Evolutionary conservation across 2,888 invertebrate genomes (phyloP).

Genomic region (Hemaris fuciformis): DNA sequence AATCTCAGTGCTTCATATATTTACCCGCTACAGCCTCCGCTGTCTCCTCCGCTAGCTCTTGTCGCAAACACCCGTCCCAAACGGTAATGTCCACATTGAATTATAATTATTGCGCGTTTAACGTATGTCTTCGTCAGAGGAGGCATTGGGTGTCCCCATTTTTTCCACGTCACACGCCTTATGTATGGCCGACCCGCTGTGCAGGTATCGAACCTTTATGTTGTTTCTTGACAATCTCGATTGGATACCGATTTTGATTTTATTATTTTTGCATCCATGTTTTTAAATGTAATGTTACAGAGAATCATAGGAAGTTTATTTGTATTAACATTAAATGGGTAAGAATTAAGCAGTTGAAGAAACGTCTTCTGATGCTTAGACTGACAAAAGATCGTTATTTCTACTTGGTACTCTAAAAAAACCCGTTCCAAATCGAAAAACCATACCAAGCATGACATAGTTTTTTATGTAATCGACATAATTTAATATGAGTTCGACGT

Average conservation of each 20-base stretch:
- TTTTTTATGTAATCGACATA: too few relatives aligned
- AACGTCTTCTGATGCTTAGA: too few relatives aligned
- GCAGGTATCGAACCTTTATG: constrained; percentile 34
- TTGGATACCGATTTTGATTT: constrained; percentile 51
- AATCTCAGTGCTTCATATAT: too few relatives aligned
- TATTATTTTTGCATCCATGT: constrained; percentile 15
- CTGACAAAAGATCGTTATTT: too few relatives aligned
- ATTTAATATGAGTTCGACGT: too few relatives aligned
- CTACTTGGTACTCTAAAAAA: too few relatives aligned
- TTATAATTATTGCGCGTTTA: constrained; percentile 76
- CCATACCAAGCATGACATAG: too few relatives aligned
- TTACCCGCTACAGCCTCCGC: background rate
- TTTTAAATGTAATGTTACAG: too few relatives aligned
- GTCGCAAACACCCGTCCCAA: constrained; percentile 28
- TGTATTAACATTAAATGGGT: too few relatives aligned
- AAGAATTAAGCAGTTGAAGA: too few relatives aligned
- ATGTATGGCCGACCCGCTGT: constrained; percentile 62
- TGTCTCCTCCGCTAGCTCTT: constrained; percentile 27
- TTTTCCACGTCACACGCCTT: constrained; percentile 62
- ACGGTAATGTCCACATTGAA: constrained; percentile 72
- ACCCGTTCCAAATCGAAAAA: too few relatives aligned
- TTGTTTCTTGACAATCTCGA: background rate
- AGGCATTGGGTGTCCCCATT: constrained; percentile 74
- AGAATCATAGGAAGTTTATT: too few relatives aligned
- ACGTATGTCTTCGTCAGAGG: constrained; percentile 78